Evolutionary conservation across 2,797 vertebrate genomes (phyloP).

Genomic region (Chanos chanos): DNA sequence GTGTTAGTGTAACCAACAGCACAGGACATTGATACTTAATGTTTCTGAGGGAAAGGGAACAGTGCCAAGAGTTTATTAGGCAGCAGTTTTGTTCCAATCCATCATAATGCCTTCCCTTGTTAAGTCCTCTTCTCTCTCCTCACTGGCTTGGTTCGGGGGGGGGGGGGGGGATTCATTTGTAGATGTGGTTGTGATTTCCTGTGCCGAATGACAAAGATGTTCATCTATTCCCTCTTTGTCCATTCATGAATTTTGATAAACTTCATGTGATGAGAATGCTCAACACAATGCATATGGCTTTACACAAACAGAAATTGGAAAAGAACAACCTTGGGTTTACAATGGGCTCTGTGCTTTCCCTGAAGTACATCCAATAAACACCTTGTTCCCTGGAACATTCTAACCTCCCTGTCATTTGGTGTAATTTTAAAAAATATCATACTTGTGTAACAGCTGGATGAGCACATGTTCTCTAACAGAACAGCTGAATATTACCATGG

Average conservation of each 20-base stretch:
- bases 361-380: conserved; percentile 8
- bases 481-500: conserved; percentile 21
- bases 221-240: neutral
- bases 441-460: neutral
- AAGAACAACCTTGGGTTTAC: neutral
- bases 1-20: no score
- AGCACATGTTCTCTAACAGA: conserved; percentile 3
- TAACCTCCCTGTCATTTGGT: neutral
- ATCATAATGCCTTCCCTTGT: conserved; percentile 20
- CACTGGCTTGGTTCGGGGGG: no score
- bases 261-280: no score
- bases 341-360: neutral
- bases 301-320: neutral
- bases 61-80: conserved; percentile 32
- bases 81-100: conserved; percentile 14
- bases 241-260: conserved; percentile 2
- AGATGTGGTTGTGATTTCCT: neutral
- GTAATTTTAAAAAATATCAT: conserved; percentile 3
- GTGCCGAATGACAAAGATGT: neutral
- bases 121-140: conserved; percentile 12
- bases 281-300: no score
- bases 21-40: no score
- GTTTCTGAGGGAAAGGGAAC: neutral
- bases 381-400: conserved; percentile 2
- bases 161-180: conserved; percentile 4